Base-by-base conservation (phyloP, 1,140 invertebrate species). In the Gerris buenoi region DNA sequence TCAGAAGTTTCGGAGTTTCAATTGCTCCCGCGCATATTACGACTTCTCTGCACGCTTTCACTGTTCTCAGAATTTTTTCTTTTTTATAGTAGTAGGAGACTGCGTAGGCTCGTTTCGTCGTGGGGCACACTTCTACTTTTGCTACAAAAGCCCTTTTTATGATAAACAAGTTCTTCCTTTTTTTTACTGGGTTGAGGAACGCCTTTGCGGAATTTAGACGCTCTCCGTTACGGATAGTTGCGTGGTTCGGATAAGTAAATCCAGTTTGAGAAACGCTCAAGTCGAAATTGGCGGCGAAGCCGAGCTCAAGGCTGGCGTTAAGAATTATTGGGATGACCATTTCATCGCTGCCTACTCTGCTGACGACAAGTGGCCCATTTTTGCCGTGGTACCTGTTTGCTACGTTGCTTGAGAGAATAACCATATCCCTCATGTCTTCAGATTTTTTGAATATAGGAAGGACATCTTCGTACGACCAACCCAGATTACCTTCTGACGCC, bases 21-120 rank as follows among this genome's bases (percentile, higher is more conserved):
- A 80, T 70, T 0, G 74, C 70, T 10, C 79, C 79, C 10, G 76
- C 78, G 3, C 73, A 72, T 3, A 70, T 18, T 61, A 69, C 69
- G 0, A 92, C 83, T 76, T 92, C 90, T 73, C 88, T 86, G 59
- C 79, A 81, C 0, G 89, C 88, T 26, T 81, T 77, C 0, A 89
- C 84, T 65, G 76, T 80, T 62, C 81, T 77, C 2, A 22, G 70
- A 3, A 65, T 72, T 72, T 84, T 81, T 64, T 81, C 82, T 23
- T 79, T 78, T n/a, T 86, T 88, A 66, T 88, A 79, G 10, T 80
- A 70, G 66, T 87, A 81, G 1, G 85, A 76, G 0, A 91, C 88
- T 0, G 84, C 88, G 29, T 82, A 84, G 0, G 87, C 88, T 72
- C 81, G 82, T 81, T 84, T 88, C 0, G 84, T 84, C 81, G 1